A percentile compares a stretch with the other conserved stretches of the same genome.
Evolutionary conservation across 2,113 vertebrate genomes (phyloP).

Genomic region (Turdus rufiventris): DNA sequence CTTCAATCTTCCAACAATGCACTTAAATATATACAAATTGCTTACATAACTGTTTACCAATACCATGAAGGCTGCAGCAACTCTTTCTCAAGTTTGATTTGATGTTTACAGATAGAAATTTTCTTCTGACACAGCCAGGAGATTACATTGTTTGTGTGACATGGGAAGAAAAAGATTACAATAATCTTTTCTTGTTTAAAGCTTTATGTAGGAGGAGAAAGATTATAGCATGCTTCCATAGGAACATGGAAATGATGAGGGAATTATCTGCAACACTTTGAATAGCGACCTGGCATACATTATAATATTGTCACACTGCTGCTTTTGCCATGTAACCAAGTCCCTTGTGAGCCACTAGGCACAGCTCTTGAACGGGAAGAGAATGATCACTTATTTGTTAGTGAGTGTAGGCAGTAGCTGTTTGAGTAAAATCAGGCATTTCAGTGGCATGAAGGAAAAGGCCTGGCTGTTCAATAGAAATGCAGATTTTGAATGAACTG

Average conservation of each 20-base stretch:
- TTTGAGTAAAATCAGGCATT: neutral
- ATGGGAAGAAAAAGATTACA: conserved; percentile 25
- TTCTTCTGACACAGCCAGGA: neutral
- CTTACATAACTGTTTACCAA: neutral
- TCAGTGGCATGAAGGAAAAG: neutral
- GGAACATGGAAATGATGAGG: neutral
- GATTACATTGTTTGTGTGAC: conserved; percentile 18
- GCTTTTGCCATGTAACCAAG: neutral
- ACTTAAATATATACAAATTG: neutral
- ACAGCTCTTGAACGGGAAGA: neutral
- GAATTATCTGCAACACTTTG: conserved; percentile 6
- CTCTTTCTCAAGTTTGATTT: neutral
- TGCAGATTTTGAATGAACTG: neutral
- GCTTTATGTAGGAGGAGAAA: conserved; percentile 24
- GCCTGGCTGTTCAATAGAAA: neutral
- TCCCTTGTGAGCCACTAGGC: neutral
- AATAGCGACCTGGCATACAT: neutral
- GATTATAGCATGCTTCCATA: neutral
- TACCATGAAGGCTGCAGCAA: neutral
- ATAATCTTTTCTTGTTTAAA: conserved; percentile 35
- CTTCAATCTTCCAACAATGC: neutral
- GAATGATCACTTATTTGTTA: neutral
- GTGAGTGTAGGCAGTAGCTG: neutral
- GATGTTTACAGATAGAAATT: conserved; percentile 4
- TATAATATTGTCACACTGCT: neutral